A percentile compares a stretch with the other conserved stretches of the same genome.
These are phyloP conservation scores for Esox lucius DNA, from an alignment of 2,797 vertebrate genomes.

Conservation along the genomic window DNA sequence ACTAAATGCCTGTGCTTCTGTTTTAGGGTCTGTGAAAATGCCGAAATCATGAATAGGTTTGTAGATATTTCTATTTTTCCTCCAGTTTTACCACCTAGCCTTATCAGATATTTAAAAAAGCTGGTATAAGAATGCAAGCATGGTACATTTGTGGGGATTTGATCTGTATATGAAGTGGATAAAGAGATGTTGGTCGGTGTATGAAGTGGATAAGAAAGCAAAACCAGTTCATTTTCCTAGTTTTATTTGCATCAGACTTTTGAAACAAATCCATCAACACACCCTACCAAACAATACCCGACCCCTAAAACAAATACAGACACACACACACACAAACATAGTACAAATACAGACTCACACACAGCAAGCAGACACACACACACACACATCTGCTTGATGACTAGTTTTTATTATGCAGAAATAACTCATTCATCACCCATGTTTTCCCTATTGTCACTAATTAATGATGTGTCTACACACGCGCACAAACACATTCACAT, in stretches of 20 bases:
- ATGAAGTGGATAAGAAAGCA: slow-evolving; percentile 3
- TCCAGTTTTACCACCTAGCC: too few species aligned
- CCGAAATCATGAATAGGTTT: too few species aligned
- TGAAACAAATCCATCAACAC: slow-evolving; percentile 10
- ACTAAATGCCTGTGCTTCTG: too few species aligned
- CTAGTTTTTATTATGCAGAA: slow-evolving; percentile 66
- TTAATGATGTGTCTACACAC: slow-evolving; percentile 60
- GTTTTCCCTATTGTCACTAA: slow-evolving; percentile 72
- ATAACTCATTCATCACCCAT: slow-evolving; percentile 65
- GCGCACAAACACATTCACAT: slow-evolving; percentile 23
- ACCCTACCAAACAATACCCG: slow-evolving; percentile 41
- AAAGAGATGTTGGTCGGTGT: too few species aligned
- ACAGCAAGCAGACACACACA: slow-evolving; percentile 33
- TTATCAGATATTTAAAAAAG: too few species aligned
- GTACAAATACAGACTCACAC: slow-evolving; percentile 20
- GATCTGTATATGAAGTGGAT: too few species aligned
- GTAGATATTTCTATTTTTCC: too few species aligned
- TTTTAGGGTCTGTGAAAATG: too few species aligned
- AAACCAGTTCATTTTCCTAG: slow-evolving; percentile 20
- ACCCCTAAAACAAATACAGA: slow-evolving; percentile 43
- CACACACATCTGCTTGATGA: slow-evolving; percentile 37
- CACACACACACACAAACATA: not conserved
- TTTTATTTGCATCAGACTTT: slow-evolving; percentile 14
- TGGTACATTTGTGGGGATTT: too few species aligned
- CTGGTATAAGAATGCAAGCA: too few species aligned